Base-by-base conservation (phyloP, 2,113 vertebrate genomes). In the Agapornis roseicollis region DNA sequence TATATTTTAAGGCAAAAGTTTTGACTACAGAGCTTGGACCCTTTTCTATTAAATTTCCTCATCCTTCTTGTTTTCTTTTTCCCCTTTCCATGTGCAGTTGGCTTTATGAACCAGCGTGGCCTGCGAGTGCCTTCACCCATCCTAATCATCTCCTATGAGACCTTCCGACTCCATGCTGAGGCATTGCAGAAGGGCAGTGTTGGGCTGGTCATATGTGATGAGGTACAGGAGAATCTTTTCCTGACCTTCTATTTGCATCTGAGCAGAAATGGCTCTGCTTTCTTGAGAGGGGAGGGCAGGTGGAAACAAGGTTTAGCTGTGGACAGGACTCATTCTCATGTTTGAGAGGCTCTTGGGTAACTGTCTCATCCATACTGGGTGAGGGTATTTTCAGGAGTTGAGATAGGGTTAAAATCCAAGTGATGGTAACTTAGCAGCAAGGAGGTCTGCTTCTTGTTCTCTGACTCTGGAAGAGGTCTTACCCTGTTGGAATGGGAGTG, bases 71-170 rank as follows among this genome's bases (percentile, higher is more conserved):
- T 47, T 68, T 24, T 14, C 7, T 39, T 77, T 94, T 72, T 1
- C 33, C 44, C 47, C 3, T 42, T 87, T 50, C 69, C 31, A 7
- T 39, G 25, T 68, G 33, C 79, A 99, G 99, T 97, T 85, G 98
- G 97, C 84, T 99, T 99, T 95, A 98, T 99, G 95, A 98, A 97
- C 66, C 99, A 99, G 97, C 98, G 97, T 74, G 99, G 99, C 61
- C 93, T 98, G 86, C 98, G 99, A 92, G 98, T 98, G 53, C 98
- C 98, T 17, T 98, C 98, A 11, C 99, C 99, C 15, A 99, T 99
- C 94, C 98, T 99, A 44, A 99, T 99, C 69, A 99, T 99, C 95
- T 99, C 99, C 63, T 99, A 99, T 14, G 99, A 99, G 95, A 99
- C 99, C 1, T 99, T 99, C 89, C 98, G 99, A 5, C 98, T 99